Conservation (phyloP, 1,140 invertebrate species). For the Centruroides sculpturatus region DNA sequence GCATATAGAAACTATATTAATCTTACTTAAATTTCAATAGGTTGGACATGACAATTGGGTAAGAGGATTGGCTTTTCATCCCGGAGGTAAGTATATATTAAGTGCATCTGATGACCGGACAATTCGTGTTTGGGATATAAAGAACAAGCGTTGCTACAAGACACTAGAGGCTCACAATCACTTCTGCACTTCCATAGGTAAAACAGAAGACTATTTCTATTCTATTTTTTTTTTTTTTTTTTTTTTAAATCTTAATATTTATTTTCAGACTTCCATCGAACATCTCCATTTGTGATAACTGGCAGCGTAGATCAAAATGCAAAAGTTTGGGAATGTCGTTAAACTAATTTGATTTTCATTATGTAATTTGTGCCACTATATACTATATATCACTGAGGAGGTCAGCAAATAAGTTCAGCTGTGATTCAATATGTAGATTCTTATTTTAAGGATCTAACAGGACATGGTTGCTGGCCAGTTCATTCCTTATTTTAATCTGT, state of each 20-base stretch:
- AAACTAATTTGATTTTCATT: slow-evolving; percentile 26
- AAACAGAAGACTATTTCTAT: slow-evolving; percentile 22
- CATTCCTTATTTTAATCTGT: too few species aligned
- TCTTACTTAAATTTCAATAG: slow-evolving; percentile 11
- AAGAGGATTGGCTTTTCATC: slow-evolving; percentile 86
- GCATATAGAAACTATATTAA: too few species aligned
- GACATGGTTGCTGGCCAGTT: too few species aligned
- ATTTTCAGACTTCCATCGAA: slow-evolving; percentile 86
- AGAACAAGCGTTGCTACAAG: slow-evolving; percentile 61
- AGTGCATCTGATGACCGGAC: slow-evolving; percentile 97
- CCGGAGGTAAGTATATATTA: slow-evolving; percentile 89
- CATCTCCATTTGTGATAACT: slow-evolving; percentile 86
- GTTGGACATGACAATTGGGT: slow-evolving; percentile 98
- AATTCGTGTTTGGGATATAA: slow-evolving; percentile 88
- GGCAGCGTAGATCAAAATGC: slow-evolving; percentile 96
- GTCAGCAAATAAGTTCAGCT: too few species aligned
- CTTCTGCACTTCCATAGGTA: slow-evolving; percentile 95
- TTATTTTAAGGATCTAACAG: too few species aligned
- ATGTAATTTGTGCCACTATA: too few species aligned
- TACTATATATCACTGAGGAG: too few species aligned
- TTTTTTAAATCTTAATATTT: too few species aligned
- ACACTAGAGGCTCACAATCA: slow-evolving; percentile 93
- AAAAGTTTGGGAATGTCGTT: slow-evolving; percentile 99
- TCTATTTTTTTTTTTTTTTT: too few species aligned
- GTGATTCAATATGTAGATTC: too few species aligned